Evolutionary conservation across 2,113 vertebrate genomes (phyloP).

Genomic region (Apodemus sylvaticus): DNA sequence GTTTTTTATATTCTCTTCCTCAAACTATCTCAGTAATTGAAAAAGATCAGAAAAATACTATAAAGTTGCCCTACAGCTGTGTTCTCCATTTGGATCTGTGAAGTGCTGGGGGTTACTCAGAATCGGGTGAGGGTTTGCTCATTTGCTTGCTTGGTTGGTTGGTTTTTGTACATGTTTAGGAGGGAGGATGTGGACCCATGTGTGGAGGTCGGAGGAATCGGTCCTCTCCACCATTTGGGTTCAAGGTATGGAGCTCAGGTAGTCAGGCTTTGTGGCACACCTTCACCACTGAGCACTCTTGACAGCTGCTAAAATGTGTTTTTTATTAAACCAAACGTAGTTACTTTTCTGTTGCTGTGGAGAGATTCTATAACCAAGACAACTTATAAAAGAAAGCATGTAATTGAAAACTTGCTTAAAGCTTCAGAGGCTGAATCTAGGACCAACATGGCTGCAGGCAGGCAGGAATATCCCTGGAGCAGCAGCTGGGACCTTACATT

Average conservation of each 20-base stretch:
- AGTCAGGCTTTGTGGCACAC: not conserved
- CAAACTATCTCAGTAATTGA: constrained; percentile 1
- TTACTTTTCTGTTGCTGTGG: not conserved
- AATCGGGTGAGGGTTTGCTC: not conserved
- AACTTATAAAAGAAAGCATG: not conserved
- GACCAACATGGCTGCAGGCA: not conserved
- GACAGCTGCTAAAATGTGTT: not conserved
- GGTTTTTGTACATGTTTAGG: not conserved
- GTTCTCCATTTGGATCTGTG: not conserved
- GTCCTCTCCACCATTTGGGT: not conserved
- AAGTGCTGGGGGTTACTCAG: not conserved
- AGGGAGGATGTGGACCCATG: not conserved
- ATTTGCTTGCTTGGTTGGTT: too few species aligned
- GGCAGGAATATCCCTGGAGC: not conserved
- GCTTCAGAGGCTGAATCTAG: not conserved
- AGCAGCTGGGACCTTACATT: not conserved
- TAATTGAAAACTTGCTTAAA: not conserved
- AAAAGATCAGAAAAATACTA: not conserved
- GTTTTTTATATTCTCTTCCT: not conserved
- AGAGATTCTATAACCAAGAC: not conserved
- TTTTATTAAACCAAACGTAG: constrained; percentile 52
- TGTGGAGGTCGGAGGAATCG: not conserved
- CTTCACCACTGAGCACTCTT: not conserved
- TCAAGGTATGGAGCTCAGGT: not conserved
- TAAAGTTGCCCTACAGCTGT: not conserved